A percentile compares a stretch with the other conserved stretches of the same genome.
phyloP scores from a whole-genome alignment of 2,888 invertebrate species.

The Nineta flava region DNA sequence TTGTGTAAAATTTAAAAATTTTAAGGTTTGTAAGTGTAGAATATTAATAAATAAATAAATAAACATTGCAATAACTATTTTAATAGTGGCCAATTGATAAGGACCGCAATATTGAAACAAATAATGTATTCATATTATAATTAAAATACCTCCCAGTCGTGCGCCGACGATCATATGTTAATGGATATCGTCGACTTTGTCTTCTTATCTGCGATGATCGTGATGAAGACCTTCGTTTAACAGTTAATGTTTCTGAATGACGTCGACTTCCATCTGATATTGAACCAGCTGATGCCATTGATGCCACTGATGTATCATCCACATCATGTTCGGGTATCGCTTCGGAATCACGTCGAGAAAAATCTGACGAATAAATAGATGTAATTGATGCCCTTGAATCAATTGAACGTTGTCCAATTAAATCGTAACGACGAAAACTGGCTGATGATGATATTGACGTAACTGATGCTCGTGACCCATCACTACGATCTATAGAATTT shows the following conservation, averaged over 20 bases:
- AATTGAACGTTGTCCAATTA: conserved; percentile 27
- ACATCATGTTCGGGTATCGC: conserved; percentile 28
- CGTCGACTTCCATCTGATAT: conserved; percentile 22
- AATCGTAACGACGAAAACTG: conserved; percentile 23
- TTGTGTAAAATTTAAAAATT: too few species aligned
- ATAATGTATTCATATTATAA: too few species aligned
- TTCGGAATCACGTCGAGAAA: conserved; percentile 25
- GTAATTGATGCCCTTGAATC: conserved; percentile 28
- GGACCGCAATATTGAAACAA: too few species aligned
- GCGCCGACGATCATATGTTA: conserved; percentile 36
- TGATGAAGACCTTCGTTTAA: conserved; percentile 22
- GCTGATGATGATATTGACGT: conserved; percentile 28
- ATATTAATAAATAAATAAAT: too few species aligned
- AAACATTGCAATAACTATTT: too few species aligned
- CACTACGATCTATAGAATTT: conserved; percentile 27
- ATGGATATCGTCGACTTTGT: conserved; percentile 35
- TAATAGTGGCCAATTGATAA: too few species aligned
- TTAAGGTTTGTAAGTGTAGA: too few species aligned
- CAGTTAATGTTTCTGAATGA: conserved; percentile 21
- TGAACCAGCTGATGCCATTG: conserved; percentile 19
- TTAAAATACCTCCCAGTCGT: conserved; percentile 41
- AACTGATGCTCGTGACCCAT: conserved; percentile 27
- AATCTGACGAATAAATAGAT: conserved; percentile 27
- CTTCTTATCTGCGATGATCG: conserved; percentile 25
- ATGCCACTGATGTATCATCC: conserved; percentile 22